Evolutionary conservation across 2,113 vertebrate genomes (phyloP).

Genomic region (Ailuropoda melanoleuca): DNA sequence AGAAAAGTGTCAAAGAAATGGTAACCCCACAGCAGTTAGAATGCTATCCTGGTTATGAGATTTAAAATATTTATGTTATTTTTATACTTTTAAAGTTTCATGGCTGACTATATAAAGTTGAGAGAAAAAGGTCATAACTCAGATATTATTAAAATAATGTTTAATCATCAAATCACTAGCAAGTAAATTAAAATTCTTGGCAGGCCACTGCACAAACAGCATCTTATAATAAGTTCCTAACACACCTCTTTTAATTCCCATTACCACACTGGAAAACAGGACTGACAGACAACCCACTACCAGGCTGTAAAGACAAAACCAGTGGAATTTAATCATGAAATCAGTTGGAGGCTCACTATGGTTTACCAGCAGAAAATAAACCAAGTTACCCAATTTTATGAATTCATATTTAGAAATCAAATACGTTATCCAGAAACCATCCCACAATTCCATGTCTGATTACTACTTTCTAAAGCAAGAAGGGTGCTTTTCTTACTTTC

Average conservation of each 20-base stretch:
- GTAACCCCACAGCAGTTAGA: background rate
- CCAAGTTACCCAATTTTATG: background rate
- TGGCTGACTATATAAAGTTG: background rate
- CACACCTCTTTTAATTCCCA: background rate
- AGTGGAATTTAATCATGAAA: background rate
- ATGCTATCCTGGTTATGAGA: background rate
- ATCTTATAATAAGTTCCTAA: background rate
- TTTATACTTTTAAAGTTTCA: background rate
- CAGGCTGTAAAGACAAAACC: background rate
- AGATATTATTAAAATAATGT: background rate
- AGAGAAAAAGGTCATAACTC: background rate
- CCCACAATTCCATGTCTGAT: background rate
- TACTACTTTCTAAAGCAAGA: background rate
- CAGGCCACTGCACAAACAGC: background rate
- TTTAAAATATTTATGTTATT: background rate
- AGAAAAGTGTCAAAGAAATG: background rate
- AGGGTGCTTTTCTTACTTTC: background rate
- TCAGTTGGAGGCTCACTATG: background rate
- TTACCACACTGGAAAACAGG: background rate
- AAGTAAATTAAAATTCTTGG: background rate
- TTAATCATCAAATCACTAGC: background rate
- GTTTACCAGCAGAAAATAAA: conserved; percentile 27
- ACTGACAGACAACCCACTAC: background rate
- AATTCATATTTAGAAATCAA: background rate
- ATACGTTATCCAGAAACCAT: background rate